Base-by-base conservation (phyloP, 2,888 invertebrate species). In the Liopterus haemorrhoidalis region DNA sequence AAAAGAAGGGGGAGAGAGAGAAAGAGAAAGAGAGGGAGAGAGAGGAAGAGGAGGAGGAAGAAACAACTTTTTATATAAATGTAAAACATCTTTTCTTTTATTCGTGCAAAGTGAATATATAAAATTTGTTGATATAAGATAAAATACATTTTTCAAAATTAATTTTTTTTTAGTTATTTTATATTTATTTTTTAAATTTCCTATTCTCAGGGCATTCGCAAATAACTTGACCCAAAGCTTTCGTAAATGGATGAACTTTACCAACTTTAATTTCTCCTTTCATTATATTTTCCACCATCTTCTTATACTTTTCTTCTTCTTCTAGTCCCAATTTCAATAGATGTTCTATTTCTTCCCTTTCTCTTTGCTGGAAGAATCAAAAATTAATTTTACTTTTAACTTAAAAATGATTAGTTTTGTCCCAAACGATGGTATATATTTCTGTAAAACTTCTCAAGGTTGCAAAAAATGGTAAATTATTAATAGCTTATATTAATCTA, bases 201-300 rank as follows among this genome's bases (percentile, higher is more conserved):
- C n/a, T n/a, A n/a, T n/a, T n/a, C n/a, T n/a, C n/a, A n/a, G 53
- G 53, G 49, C 65, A 66, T 32, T 53, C 53, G 42, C 65, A 65
- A 43, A 63, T 60, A 40, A 52, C 55, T 33, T 51, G 47, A 47
- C 66, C 65, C 24, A 67, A 40, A 19, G 61, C 60, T 38, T 32
- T 52, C 41, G 62, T 52, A 51, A 67, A 67, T 3, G 66, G 67
- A 61, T 68, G 68, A 39, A 59, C 63, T 8, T 40, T 35, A 12
- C 55, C 50, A 12, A 35, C 44, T 38, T 58, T 52, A 2, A 58
- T 37, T 12, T 59, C 50, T 3, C 51, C 50, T 4, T 51, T 45
- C 11, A 62, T 51, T 42, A 65, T 54, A 19, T 60, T 57, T 14
- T 56, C 37, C 3, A 65, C 59, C 24, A 64, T 58, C 42, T 59